Evolutionary conservation across 2,888 invertebrate genomes (phyloP).

Genomic region (Acronicta alni): DNA sequence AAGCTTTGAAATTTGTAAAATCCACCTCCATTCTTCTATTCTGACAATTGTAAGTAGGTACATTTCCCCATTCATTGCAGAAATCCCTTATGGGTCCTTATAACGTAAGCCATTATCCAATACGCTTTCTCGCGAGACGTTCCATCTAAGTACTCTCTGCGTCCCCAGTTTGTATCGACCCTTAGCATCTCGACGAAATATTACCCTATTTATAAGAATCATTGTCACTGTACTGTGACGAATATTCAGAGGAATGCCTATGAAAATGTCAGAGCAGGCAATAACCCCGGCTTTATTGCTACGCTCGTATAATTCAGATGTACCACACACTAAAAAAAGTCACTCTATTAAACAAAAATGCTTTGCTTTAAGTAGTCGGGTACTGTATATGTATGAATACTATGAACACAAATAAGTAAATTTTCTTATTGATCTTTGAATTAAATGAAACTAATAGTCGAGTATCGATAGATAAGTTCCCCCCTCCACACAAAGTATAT

Average conservation of each 20-base stretch:
- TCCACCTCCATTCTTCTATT: constrained; percentile 21
- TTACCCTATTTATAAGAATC: constrained; percentile 59
- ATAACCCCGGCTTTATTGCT: constrained; percentile 51
- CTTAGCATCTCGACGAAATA: constrained; percentile 47
- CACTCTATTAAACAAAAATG: constrained; percentile 14
- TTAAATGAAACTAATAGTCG: constrained; percentile 24
- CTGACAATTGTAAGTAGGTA: constrained; percentile 30
- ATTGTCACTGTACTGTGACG: constrained; percentile 52
- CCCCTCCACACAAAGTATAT: no score
- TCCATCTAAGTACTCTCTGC: constrained; percentile 22
- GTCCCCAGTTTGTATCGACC: constrained; percentile 45
- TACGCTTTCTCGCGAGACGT: constrained; percentile 26
- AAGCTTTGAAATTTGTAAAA: constrained; percentile 21
- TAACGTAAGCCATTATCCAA: constrained; percentile 42
- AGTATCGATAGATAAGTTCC: no score
- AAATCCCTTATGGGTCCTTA: constrained; percentile 29
- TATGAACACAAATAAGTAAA: neutral
- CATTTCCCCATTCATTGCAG: constrained; percentile 32
- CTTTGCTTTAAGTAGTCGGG: constrained; percentile 2
- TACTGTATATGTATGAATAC: neutral
- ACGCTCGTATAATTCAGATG: constrained; percentile 27
- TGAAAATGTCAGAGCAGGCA: constrained; percentile 54
- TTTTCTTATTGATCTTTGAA: neutral
- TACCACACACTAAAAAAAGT: constrained; percentile 21
- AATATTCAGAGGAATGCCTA: constrained; percentile 55